Evolutionary conservation across 2,113 vertebrate genomes (phyloP).

Genomic region (Paratilapia polleni): DNA sequence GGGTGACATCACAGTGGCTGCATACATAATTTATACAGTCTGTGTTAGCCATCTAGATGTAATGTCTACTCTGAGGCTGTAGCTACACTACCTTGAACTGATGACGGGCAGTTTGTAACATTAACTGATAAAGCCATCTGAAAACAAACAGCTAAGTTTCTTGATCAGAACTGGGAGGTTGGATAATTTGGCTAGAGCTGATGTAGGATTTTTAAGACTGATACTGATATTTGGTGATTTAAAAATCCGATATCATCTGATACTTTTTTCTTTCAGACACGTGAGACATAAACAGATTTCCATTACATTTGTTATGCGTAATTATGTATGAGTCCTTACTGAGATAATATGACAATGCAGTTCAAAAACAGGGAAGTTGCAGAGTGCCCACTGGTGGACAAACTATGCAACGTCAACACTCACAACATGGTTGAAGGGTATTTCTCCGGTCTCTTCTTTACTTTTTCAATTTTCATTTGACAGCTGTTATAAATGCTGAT

Average conservation of each 20-base stretch:
- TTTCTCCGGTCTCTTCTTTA: too few species aligned
- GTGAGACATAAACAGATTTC: not conserved
- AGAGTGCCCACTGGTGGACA: too few species aligned
- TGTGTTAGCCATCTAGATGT: not conserved
- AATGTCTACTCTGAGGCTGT: not conserved
- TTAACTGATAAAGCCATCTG: not conserved
- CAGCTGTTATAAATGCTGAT: too few species aligned
- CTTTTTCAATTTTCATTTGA: too few species aligned
- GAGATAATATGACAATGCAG: not conserved
- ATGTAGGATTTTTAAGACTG: too few species aligned
- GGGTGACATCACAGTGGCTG: too few species aligned
- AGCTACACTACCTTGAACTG: not conserved
- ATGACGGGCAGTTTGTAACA: not conserved
- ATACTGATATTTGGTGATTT: too few species aligned
- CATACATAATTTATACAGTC: not conserved
- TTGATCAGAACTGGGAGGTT: not conserved
- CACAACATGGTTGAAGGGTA: too few species aligned
- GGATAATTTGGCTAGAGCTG: not conserved
- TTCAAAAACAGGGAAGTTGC: not conserved
- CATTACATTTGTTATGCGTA: not conserved
- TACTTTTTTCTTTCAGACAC: not conserved
- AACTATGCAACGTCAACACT: too few species aligned
- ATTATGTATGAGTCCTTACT: not conserved
- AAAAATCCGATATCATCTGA: too few species aligned
- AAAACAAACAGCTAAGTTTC: not conserved